A percentile compares a stretch with the other conserved stretches of the same genome.
These are phyloP conservation scores for Spodoptera exigua DNA, from an alignment of 2,888 invertebrate species.

Conservation along the genomic window DNA sequence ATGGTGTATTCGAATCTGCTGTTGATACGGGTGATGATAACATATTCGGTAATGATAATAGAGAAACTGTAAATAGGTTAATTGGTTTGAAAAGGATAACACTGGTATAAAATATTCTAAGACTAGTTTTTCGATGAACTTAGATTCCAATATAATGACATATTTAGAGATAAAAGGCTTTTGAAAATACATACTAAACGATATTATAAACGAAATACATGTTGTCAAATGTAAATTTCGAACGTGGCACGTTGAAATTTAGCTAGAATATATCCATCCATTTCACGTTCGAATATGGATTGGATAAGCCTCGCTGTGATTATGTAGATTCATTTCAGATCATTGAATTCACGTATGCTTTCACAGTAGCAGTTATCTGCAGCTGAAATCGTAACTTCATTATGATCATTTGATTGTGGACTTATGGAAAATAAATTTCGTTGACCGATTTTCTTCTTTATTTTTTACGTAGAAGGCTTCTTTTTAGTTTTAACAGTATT, in stretches of 20 bases:
- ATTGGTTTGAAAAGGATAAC: no score
- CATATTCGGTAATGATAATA: no score
- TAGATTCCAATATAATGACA: no score
- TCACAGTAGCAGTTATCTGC: slow-evolving; percentile 41
- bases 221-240: slow-evolving; percentile 20
- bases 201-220: slow-evolving; percentile 12
- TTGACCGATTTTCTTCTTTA: neutral
- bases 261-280: slow-evolving; percentile 24
- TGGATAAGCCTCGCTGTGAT: slow-evolving; percentile 34
- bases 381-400: slow-evolving; percentile 34
- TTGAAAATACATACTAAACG: neutral
- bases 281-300: slow-evolving; percentile 49
- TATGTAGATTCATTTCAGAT: slow-evolving; percentile 57
- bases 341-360: slow-evolving; percentile 57
- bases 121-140: no score
- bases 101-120: no score
- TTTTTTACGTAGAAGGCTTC: neutral
- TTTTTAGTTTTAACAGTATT: no score
- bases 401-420: slow-evolving; percentile 30
- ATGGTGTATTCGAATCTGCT: no score
- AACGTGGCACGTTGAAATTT: slow-evolving; percentile 11
- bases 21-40: no score
- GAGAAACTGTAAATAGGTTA: no score
- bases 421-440: neutral
- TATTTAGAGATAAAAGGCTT: slow-evolving; percentile 15